phyloP scores from a whole-genome alignment of 1,140 invertebrate species.

The Hydropsyche tenuis region DNA sequence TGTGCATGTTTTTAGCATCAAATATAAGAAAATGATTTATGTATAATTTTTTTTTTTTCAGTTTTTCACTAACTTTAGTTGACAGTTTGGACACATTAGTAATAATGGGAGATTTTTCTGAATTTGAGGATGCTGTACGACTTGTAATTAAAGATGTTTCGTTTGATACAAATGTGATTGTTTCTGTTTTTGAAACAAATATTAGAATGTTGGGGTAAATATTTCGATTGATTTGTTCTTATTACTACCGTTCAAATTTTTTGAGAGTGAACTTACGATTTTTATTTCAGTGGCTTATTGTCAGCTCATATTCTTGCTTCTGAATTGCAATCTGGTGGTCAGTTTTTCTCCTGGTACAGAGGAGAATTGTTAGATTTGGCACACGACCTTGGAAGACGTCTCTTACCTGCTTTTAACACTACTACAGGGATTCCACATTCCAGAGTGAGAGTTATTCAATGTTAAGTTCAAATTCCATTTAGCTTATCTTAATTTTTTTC shows the following conservation, averaged over 20 bases:
- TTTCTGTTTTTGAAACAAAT: slow-evolving; percentile 99
- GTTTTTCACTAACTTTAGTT: slow-evolving; percentile 95
- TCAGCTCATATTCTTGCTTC: slow-evolving; percentile 92
- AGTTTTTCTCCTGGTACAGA: slow-evolving; percentile 88
- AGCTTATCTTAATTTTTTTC: neutral
- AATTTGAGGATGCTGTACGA: slow-evolving; percentile 92
- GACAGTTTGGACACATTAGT: slow-evolving; percentile 95
- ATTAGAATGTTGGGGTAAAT: slow-evolving; percentile 93
- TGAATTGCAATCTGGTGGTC: slow-evolving; percentile 78
- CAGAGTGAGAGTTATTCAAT: slow-evolving; percentile 67
- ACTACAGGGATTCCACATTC: slow-evolving; percentile 97
- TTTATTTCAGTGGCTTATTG: slow-evolving; percentile 77
- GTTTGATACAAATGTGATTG: slow-evolving; percentile 94
- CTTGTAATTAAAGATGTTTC: slow-evolving; percentile 84
- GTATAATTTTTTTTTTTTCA: slow-evolving; percentile 63
- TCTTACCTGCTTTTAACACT: slow-evolving; percentile 97
- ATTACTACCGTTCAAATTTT: no score
- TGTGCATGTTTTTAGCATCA: neutral
- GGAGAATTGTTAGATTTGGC: slow-evolving; percentile 90
- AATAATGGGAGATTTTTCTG: slow-evolving; percentile 88
- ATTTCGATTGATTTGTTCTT: neutral
- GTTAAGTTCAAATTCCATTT: neutral
- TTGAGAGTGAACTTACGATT: no score
- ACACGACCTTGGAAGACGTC: slow-evolving; percentile 88
- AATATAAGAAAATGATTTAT: neutral